A percentile compares a stretch with the other conserved stretches of the same genome.
These are phyloP conservation scores for Corythucha ciliata DNA, from an alignment of 2,888 invertebrate genomes.

Conservation along the genomic window DNA sequence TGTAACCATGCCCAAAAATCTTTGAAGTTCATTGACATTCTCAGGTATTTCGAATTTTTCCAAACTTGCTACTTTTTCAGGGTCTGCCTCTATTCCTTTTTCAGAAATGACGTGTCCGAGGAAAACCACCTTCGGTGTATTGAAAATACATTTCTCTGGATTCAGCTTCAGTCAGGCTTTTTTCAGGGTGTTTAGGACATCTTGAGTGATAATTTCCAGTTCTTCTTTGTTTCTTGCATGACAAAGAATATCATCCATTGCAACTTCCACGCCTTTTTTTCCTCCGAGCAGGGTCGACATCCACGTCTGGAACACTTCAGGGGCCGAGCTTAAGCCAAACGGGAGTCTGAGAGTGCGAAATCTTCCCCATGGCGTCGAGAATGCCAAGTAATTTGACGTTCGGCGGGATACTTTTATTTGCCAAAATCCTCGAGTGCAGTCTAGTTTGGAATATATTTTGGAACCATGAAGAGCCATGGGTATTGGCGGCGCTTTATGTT, in stretches of 20 bases:
- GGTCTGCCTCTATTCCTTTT: conserved; percentile 31
- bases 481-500: conserved; percentile 17
- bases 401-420: conserved; percentile 32
- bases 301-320: conserved; percentile 29
- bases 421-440: conserved; percentile 35
- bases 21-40: conserved; percentile 31
- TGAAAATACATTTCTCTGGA: conserved; percentile 34
- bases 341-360: conserved; percentile 32
- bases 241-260: conserved; percentile 24
- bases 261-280: conserved; percentile 16
- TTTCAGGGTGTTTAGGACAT: neutral
- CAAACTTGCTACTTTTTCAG: conserved; percentile 30
- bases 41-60: conserved; percentile 27
- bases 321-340: conserved; percentile 31
- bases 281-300: conserved; percentile 27
- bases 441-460: conserved; percentile 34
- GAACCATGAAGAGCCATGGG: conserved; percentile 13
- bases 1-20: conserved; percentile 33
- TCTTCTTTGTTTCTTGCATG: conserved; percentile 12
- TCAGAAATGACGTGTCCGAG: conserved; percentile 35
- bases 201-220: conserved; percentile 13
- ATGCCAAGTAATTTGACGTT: conserved; percentile 30
- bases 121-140: conserved; percentile 26
- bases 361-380: conserved; percentile 33
- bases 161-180: conserved; percentile 36